Evolutionary conservation across 1,140 invertebrate species (phyloP), one percentile per base, ranked within the genome.

Genomic region (Aphelenchoides fujianensis): DNA sequence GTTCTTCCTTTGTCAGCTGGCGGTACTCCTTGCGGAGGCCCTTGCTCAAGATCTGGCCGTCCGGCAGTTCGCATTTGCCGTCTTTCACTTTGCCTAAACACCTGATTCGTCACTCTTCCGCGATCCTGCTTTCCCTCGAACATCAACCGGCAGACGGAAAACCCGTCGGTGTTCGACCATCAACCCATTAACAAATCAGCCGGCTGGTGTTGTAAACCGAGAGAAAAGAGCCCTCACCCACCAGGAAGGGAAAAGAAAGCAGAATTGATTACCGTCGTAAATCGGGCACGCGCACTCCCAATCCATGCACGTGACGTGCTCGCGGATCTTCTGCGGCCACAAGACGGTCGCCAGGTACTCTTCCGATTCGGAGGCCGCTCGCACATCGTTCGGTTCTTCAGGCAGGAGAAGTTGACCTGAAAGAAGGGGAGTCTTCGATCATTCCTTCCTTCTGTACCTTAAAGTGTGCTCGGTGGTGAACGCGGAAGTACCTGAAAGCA

Each of bases 21-120:
- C 86, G 74, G 74, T 85, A 86, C 69, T 87, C 86, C 68, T 85
- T 85, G 23, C 86, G 70, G n/a, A 79, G 55, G 2, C 82, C 78
- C 68, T 72, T 77, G 35, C 63, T 31, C 9, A 85, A 63, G 2
- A 72, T 63, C 61, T 81, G 71, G 23, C 81, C 81, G 48, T 71
- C 74, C 0, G 75, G 68, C 7, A 82, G 71, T 72, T 71, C 69
- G 72, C 81, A 82, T 63, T 61, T 9, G n/a, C 54, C 27, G 23
- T 71, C 74, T 41, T 31, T 71, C 16, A 71, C 68, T 69, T 28
- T 69, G 12, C 67, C 67, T 69, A 30, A 70, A 69, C 16, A 16
- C 23, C 16, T 27, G 27, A 69, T n/a, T n/a, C n/a, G n/a, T n/a
- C n/a, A n/a, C n/a, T n/a, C n/a, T n/a, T n/a, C n/a, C n/a, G 41